Evolutionary conservation across 2,797 vertebrate genomes (phyloP), one percentile per base, ranked within the genome.

Genomic region (Urophycis tenuis): DNA sequence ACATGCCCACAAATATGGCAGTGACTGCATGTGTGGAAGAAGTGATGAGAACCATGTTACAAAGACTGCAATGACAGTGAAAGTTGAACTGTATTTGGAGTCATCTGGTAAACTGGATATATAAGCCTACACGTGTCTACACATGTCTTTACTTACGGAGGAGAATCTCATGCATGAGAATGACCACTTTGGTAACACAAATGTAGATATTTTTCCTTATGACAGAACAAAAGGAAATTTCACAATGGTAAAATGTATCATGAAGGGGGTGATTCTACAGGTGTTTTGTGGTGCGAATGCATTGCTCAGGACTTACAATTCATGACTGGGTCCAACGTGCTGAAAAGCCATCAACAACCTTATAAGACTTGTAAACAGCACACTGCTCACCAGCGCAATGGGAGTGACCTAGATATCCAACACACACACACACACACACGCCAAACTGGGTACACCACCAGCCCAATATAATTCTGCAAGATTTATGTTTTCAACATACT

Each of bases 231-330:
- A 49, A 78, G 2, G 73, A 0, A 45, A 72, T 49, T 2, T 60
- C 53, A 60, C 17, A 53, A 53, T 19, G 22, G 17, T 22, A 15
- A 19, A 53, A 5, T 22, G 22, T n/a, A n/a, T 60, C 29, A 31
- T 73, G 15, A 7, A 11, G 19, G 34, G 49, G 29, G 4, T n/a
- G 22, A 22, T 6, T 36, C 9, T 31, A 64, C 69, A 19, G 45
- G 32, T 67, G 10, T 75, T 69, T 19, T 49, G 71, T 60, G 9
- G 25, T 25, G n/a, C n/a, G 22, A 73, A 1, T 77, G 25, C 41
- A 3, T 36, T 64, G 30, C 31, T 39, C 72, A 19, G 60, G 10
- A 86, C 86, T 86, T 77, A 92, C 91, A 87, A 76, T 79, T 90
- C 80, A 83, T 89, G 86, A 78, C 84, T 88, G 19, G 75, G 82